Conservation (phyloP, 2,797 vertebrate species). For the Neomorphus geoffroyi region DNA sequence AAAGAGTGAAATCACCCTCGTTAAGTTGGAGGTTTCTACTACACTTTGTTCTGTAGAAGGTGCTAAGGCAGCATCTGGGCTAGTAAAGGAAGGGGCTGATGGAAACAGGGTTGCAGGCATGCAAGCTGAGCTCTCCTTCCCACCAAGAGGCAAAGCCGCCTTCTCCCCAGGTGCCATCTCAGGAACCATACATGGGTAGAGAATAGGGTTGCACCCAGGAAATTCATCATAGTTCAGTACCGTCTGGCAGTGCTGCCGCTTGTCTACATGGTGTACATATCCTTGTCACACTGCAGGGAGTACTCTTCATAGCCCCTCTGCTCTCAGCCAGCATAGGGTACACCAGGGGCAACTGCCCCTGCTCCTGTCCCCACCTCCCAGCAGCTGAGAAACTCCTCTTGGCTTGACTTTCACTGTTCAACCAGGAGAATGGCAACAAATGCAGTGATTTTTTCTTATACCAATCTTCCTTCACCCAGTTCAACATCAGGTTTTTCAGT, state of each 20-base stretch:
- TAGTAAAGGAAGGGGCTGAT: background rate
- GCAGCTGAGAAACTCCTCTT: background rate
- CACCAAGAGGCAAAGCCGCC: fast-evolving
- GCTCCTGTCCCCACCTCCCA: background rate
- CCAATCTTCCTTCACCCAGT: background rate
- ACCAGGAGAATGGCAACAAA: background rate
- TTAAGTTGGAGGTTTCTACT: background rate
- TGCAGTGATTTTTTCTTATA: background rate
- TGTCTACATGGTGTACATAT: background rate
- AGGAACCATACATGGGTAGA: background rate
- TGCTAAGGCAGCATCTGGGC: fast-evolving
- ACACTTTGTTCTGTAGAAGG: background rate
- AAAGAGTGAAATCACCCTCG: background rate
- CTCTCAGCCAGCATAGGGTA: background rate
- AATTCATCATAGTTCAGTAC: background rate
- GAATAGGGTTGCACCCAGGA: too few species aligned
- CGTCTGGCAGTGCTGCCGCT: background rate
- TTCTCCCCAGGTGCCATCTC: fast-evolving
- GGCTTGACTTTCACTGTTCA: background rate
- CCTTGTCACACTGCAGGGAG: background rate
- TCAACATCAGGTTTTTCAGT: background rate
- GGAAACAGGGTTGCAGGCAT: fast-evolving
- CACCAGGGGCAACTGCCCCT: background rate
- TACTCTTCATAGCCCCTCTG: background rate
- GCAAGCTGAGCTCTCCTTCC: fast-evolving